Evolutionary conservation across 2,888 invertebrate genomes (phyloP).

Genomic region (Amphipoea lucens): DNA sequence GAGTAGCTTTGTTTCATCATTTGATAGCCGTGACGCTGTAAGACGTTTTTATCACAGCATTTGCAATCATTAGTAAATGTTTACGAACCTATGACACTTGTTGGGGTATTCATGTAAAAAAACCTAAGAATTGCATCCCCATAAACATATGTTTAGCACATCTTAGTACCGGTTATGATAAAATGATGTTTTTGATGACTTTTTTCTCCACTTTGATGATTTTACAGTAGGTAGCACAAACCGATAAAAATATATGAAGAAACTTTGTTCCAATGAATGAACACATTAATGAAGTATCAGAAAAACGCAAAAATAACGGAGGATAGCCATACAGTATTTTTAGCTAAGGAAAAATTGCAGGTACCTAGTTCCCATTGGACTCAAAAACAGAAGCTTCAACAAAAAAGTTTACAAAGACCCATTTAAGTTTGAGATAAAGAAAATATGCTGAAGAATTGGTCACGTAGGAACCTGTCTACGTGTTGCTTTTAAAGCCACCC

Average conservation of each 20-base stretch:
- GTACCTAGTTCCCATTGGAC: not conserved
- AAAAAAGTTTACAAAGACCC: constrained; percentile 27
- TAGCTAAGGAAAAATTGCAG: not conserved
- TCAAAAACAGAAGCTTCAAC: constrained; percentile 8
- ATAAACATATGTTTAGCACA: not conserved
- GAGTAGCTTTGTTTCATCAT: not conserved
- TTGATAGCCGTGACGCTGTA: constrained; percentile 19
- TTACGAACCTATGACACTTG: not conserved
- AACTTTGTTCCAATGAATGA: constrained; percentile 43
- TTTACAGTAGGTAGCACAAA: not conserved
- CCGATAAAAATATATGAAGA: constrained; percentile 32
- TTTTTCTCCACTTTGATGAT: constrained; percentile 1
- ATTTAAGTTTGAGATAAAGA: constrained; percentile 27
- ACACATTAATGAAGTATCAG: constrained; percentile 28
- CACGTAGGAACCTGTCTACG: constrained; percentile 54
- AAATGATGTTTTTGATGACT: not conserved
- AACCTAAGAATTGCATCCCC: not conserved
- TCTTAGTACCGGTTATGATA: not conserved
- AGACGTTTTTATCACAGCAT: not conserved
- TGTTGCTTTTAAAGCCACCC: constrained; percentile 47
- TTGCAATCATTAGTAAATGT: constrained; percentile 14
- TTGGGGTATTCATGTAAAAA: not conserved
- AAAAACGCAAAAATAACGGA: constrained; percentile 28
- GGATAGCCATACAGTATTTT: not conserved
- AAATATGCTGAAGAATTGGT: constrained; percentile 26